A percentile compares a stretch with the other conserved stretches of the same genome.
These are phyloP conservation scores for Drosophila bifasciata DNA, from an alignment of 1,140 invertebrate species.

Conservation along the genomic window DNA sequence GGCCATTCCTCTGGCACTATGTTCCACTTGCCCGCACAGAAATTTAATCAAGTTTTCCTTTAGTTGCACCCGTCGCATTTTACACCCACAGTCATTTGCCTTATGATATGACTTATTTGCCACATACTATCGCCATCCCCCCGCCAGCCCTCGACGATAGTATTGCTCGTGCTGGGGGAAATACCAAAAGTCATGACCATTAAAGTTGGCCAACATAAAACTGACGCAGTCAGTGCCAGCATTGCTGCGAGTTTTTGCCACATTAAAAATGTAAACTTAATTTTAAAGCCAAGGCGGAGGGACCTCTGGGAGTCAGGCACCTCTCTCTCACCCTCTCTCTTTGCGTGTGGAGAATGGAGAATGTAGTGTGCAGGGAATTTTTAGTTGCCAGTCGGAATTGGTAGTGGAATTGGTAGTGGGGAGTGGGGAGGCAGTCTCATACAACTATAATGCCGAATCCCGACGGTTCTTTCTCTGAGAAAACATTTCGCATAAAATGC, in stretches of 20 bases:
- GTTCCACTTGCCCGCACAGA: constrained; percentile 8
- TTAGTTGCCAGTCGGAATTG: constrained; percentile 37
- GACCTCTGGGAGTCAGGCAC: not conserved
- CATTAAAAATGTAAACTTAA: constrained; percentile 78
- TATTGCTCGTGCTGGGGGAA: constrained; percentile 27
- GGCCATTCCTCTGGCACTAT: constrained; percentile 2
- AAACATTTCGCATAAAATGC: constrained; percentile 78
- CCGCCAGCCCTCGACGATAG: constrained; percentile 24
- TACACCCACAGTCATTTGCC: constrained; percentile 1
- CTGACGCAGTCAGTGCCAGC: constrained; percentile 28
- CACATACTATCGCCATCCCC: constrained; percentile 28
- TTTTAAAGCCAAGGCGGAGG: constrained; percentile 58
- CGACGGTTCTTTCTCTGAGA: constrained; percentile 49
- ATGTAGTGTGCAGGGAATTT: constrained; percentile 12
- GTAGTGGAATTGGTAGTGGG: constrained; percentile 1
- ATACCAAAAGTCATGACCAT: constrained; percentile 52
- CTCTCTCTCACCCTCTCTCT: too few species aligned
- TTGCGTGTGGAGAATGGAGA: constrained; percentile 26
- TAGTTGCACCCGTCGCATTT: not conserved
- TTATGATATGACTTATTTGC: constrained; percentile 38
- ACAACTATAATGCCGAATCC: constrained; percentile 60
- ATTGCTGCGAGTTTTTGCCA: constrained; percentile 17
- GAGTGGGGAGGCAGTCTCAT: constrained; percentile 10
- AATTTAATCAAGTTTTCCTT: constrained; percentile 17
- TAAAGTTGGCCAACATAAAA: constrained; percentile 69